These are phyloP conservation scores for Procambarus virginalis DNA, from an alignment of 1,140 invertebrate genomes.

Conservation along the genomic window DNA sequence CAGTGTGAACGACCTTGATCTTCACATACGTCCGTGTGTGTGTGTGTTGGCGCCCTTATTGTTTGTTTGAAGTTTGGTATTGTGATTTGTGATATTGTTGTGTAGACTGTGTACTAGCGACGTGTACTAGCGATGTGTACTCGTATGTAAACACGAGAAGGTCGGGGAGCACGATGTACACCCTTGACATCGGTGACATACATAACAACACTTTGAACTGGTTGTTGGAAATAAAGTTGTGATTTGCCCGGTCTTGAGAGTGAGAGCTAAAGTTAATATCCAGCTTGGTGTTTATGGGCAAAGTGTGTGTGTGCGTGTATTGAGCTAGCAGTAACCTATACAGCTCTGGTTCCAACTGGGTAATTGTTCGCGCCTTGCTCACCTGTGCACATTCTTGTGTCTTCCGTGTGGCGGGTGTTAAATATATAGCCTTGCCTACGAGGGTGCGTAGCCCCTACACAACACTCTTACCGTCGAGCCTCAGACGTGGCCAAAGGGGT, in stretches of 20 bases:
- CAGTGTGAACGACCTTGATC: slow-evolving; percentile 50
- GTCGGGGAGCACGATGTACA: background rate
- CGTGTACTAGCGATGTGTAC: background rate
- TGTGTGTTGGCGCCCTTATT: background rate
- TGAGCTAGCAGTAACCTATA: background rate
- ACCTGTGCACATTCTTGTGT: background rate
- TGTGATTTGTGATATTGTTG: background rate
- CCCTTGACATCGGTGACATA: background rate
- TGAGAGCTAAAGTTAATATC: too few species aligned
- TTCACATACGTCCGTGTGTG: slow-evolving; percentile 30
- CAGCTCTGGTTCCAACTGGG: background rate
- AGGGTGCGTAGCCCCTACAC: background rate
- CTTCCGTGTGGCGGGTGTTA: background rate
- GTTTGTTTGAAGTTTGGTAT: background rate
- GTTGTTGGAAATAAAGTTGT: background rate
- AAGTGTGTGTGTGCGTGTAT: background rate
- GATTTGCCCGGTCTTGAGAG: too few species aligned
- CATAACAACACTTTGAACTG: background rate
- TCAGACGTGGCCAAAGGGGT: too few species aligned
- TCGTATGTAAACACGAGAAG: background rate
- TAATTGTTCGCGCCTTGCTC: too few species aligned
- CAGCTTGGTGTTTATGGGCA: background rate
- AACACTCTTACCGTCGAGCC: background rate
- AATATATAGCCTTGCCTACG: background rate
- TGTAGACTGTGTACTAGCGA: too few species aligned